Evolutionary conservation across 2,113 vertebrate genomes (phyloP).

Genomic region (Channa argus): DNA sequence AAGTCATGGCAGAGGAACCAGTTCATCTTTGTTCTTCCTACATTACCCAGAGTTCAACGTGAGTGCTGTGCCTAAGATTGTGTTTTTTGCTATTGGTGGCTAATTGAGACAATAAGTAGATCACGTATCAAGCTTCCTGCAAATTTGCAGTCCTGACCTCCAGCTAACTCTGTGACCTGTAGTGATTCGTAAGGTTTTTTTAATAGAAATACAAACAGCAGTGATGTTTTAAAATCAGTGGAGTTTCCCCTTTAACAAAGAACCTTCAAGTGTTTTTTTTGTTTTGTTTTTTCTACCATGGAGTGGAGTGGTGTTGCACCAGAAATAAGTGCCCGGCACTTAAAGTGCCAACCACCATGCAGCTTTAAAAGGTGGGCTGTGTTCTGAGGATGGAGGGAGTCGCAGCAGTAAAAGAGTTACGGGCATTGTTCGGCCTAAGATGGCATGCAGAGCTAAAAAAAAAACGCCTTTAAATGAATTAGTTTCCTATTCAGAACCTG

Average conservation of each 20-base stretch:
- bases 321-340: slow-evolving; percentile 20
- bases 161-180: no score
- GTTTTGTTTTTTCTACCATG: neutral
- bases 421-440: slow-evolving; percentile 19
- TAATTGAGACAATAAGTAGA: no score
- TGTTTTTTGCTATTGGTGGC: no score
- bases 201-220: no score
- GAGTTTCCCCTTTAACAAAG: slow-evolving; percentile 3
- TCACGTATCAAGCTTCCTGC: no score
- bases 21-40: no score
- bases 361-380: neutral
- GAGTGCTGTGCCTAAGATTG: no score
- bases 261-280: neutral
- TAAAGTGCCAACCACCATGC: slow-evolving; percentile 12
- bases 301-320: slow-evolving; percentile 26
- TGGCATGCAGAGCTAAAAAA: neutral
- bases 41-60: no score
- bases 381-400: no score
- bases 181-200: no score
- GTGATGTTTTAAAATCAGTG: neutral
- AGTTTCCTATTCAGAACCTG: neutral
- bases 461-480: slow-evolving; percentile 2
- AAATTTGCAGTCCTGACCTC: no score
- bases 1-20: no score
- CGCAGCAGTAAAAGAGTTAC: slow-evolving; percentile 16